Conservation (phyloP, 2,888 invertebrate genomes). For the Lithophane ornitopus region DNA sequence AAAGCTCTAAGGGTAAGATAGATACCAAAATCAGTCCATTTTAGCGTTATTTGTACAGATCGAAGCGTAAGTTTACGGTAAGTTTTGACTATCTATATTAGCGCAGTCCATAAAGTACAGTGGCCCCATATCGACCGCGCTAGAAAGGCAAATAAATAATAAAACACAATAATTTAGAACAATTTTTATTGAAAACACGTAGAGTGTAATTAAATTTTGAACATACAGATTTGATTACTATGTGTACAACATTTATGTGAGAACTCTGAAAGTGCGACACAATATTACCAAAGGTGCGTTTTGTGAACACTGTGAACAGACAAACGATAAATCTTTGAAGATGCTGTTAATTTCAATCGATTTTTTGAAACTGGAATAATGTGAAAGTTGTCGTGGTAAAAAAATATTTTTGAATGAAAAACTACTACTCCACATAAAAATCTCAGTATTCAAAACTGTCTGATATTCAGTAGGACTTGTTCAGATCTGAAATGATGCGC, state of each 20-base stretch:
- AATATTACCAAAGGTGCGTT: constrained; percentile 50
- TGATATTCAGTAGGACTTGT: neutral
- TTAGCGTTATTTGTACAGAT: neutral
- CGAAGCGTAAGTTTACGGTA: neutral
- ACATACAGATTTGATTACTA: constrained; percentile 36
- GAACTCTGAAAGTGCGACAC: constrained; percentile 52
- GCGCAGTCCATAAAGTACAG: neutral
- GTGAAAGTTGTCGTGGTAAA: neutral
- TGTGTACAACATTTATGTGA: constrained; percentile 51
- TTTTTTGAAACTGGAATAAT: neutral
- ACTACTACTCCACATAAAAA: neutral
- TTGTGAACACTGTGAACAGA: constrained; percentile 29
- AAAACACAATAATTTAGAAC: constrained; percentile 58
- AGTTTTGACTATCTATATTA: neutral
- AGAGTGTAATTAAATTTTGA: constrained; percentile 49
- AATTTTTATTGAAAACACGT: constrained; percentile 68
- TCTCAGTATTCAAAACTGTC: neutral
- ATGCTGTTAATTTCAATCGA: neutral
- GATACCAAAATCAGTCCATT: no score
- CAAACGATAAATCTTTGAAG: neutral
- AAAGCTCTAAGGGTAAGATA: neutral
- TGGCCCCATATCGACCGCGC: neutral
- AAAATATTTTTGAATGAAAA: neutral
- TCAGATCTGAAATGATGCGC: no score
- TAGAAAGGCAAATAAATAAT: constrained; percentile 39